Conservation (phyloP, 1,140 invertebrate species). For the Nephila pilipes region DNA sequence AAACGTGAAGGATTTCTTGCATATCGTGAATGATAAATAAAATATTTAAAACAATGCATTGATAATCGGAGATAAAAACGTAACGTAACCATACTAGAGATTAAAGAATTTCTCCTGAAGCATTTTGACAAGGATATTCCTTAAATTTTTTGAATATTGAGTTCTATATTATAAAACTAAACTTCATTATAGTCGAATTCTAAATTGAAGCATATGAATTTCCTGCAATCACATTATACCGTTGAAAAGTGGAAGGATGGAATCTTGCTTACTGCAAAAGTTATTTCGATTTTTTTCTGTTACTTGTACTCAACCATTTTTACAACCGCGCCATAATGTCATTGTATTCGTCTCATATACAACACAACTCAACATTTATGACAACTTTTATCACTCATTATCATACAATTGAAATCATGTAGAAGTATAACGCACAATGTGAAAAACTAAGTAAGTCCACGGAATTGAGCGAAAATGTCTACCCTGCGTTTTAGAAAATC, state of each 20-base stretch:
- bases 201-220: not conserved
- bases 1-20: too few species aligned
- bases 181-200: not conserved
- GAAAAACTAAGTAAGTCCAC: not conserved
- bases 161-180: not conserved
- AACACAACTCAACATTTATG: conserved; percentile 11
- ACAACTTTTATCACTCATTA: conserved; percentile 23
- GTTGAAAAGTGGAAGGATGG: not conserved
- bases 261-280: not conserved
- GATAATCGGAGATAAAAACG: too few species aligned
- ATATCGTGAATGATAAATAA: too few species aligned
- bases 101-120: too few species aligned
- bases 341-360: conserved; percentile 9
- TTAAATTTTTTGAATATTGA: not conserved
- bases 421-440: not conserved
- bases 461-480: not conserved
- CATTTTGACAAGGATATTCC: too few species aligned
- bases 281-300: not conserved
- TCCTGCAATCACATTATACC: not conserved
- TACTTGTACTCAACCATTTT: not conserved
- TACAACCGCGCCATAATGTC: not conserved
- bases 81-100: too few species aligned
- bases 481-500: too few species aligned
- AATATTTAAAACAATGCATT: too few species aligned
- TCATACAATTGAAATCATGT: conserved; percentile 33